phyloP scores from a whole-genome alignment of 2,888 invertebrate genomes.

The Kuschelorhynchus macadamiae region DNA sequence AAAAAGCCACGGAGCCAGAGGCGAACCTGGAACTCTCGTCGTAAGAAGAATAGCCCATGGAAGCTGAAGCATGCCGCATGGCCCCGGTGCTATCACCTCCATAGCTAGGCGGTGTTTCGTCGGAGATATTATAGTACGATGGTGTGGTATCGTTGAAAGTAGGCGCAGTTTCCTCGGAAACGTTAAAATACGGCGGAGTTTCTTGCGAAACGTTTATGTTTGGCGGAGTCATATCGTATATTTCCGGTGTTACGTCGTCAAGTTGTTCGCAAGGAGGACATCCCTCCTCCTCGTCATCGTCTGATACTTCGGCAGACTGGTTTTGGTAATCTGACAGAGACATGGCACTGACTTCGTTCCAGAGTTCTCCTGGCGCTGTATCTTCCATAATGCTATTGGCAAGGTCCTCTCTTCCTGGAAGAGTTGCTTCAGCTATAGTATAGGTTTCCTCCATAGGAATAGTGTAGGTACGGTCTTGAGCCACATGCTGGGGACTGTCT shows the following conservation, averaged over 20 bases:
- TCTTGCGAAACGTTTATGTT: background rate
- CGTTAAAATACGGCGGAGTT: background rate
- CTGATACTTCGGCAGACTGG: background rate
- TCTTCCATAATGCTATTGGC: slow-evolving; percentile 32
- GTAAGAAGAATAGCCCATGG: background rate
- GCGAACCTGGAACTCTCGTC: background rate
- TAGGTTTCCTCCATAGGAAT: no score
- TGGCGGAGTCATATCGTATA: background rate
- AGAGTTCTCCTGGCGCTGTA: slow-evolving; percentile 20
- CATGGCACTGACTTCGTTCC: slow-evolving; percentile 28
- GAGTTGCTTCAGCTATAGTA: no score
- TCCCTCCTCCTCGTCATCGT: background rate
- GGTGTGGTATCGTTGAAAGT: background rate
- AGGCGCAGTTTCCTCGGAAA: background rate
- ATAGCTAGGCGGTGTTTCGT: background rate
- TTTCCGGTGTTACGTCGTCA: background rate
- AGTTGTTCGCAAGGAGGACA: slow-evolving; percentile 1
- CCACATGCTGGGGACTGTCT: no score
- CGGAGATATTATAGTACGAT: background rate
- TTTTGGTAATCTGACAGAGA: slow-evolving; percentile 9
- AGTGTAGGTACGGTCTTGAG: no score
- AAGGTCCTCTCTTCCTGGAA: slow-evolving; percentile 8
- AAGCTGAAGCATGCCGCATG: no score
- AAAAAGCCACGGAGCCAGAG: background rate
- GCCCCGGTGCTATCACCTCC: no score